Percentiles rank a stretch among this genome's conserved stretches.
phyloP scores from a whole-genome alignment of 2,113 vertebrate species.

The Campylomormyrus numenius region DNA sequence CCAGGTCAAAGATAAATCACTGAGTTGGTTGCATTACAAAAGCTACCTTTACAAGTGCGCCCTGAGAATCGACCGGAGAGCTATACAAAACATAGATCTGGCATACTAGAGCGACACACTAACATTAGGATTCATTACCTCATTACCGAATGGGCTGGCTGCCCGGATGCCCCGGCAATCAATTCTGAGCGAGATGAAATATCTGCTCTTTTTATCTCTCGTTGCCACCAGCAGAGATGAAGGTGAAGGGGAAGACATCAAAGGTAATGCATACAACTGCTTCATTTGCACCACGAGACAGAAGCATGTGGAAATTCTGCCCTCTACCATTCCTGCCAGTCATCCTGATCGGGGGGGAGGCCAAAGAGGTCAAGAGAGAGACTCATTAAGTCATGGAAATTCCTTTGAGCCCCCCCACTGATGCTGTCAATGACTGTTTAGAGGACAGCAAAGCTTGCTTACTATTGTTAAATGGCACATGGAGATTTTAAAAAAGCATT shows the following conservation, averaged over 20 bases:
- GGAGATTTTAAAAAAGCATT: neutral
- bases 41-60: neutral
- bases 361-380: neutral
- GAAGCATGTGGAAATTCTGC: neutral
- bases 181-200: neutral
- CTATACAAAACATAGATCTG: slow-evolving; percentile 22
- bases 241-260: neutral
- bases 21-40: neutral
- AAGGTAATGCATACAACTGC: neutral
- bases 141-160: slow-evolving; percentile 33
- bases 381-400: neutral
- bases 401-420: neutral
- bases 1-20: neutral
- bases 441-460: neutral
- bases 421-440: neutral
- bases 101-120: neutral
- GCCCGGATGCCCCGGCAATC: slow-evolving; percentile 13
- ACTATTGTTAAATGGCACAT: neutral
- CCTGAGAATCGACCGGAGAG: neutral
- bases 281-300: neutral
- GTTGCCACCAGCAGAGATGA: neutral
- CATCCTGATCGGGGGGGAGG: neutral
- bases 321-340: neutral
- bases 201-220: neutral
- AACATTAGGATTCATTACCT: slow-evolving; percentile 24